A percentile compares a stretch with the other conserved stretches of the same genome.
Evolutionary conservation across 2,888 invertebrate species (phyloP).

Genomic region (Caenorhabditis sp.): DNA sequence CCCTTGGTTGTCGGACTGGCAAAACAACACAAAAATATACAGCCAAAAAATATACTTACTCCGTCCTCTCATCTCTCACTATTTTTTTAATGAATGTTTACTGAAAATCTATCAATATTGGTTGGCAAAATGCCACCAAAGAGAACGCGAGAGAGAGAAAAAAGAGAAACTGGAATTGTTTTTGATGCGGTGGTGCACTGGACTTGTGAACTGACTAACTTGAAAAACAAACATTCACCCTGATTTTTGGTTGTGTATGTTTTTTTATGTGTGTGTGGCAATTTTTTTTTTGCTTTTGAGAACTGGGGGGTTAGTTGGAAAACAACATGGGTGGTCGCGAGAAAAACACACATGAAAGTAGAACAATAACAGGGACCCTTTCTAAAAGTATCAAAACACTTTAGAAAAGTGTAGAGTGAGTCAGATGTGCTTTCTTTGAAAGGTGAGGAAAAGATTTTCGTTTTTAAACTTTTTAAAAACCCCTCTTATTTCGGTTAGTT

Average conservation of each 20-base stretch:
- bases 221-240: neutral
- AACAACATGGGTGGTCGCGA: neutral
- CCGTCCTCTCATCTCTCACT: no score
- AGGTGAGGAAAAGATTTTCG: no score
- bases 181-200: neutral
- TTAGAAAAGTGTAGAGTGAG: no score
- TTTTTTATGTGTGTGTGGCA: neutral
- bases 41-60: neutral
- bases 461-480: no score
- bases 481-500: no score
- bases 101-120: neutral
- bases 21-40: neutral
- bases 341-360: neutral
- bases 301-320: neutral
- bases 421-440: no score
- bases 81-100: neutral
- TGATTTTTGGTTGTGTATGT: neutral
- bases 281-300: neutral
- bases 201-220: neutral
- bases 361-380: no score
- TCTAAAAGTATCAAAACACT: no score
- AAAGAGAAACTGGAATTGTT: neutral
- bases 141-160: no score
- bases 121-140: neutral
- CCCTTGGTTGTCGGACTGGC: neutral